Conservation (phyloP, 2,888 invertebrate genomes). For the Drosophila nr. fundita region DNA sequence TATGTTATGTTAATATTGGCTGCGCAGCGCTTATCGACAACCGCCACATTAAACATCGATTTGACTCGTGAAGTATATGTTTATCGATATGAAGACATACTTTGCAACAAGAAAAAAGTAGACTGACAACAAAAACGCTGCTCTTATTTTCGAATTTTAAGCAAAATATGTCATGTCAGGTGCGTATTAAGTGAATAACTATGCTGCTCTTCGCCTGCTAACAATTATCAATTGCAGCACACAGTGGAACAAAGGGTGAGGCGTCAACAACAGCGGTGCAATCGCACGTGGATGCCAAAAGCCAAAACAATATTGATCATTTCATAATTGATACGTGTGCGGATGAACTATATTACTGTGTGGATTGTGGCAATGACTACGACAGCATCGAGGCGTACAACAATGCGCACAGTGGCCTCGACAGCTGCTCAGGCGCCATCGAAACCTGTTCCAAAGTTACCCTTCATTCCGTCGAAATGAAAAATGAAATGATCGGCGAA, state of each 20-base stretch:
- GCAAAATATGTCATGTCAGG: constrained; percentile 56
- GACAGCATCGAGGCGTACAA: constrained; percentile 48
- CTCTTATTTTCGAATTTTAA: constrained; percentile 1
- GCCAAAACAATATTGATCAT: constrained; percentile 37
- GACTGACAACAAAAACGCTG: background rate
- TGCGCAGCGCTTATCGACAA: background rate
- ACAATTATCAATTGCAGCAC: constrained; percentile 15
- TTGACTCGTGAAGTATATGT: background rate
- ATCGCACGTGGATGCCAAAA: constrained; percentile 43
- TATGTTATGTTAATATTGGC: constrained; percentile 5
- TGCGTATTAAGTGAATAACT: constrained; percentile 17
- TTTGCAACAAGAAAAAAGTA: constrained; percentile 19
- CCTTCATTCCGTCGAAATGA: constrained; percentile 30
- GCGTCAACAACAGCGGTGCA: constrained; percentile 2
- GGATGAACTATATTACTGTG: constrained; percentile 53
- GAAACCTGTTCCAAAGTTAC: constrained; percentile 25
- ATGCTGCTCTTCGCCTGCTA: background rate
- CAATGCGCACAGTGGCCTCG: constrained; percentile 29
- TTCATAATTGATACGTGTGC: constrained; percentile 46
- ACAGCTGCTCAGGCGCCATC: constrained; percentile 25
- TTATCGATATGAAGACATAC: constrained; percentile 22
- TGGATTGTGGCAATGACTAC: constrained; percentile 50
- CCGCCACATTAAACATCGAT: constrained; percentile 4
- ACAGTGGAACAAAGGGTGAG: background rate
- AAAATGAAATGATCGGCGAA: constrained; percentile 23